phyloP scores from a whole-genome alignment of 1,140 invertebrate species.

The Caenorhabditis tropicalis region DNA sequence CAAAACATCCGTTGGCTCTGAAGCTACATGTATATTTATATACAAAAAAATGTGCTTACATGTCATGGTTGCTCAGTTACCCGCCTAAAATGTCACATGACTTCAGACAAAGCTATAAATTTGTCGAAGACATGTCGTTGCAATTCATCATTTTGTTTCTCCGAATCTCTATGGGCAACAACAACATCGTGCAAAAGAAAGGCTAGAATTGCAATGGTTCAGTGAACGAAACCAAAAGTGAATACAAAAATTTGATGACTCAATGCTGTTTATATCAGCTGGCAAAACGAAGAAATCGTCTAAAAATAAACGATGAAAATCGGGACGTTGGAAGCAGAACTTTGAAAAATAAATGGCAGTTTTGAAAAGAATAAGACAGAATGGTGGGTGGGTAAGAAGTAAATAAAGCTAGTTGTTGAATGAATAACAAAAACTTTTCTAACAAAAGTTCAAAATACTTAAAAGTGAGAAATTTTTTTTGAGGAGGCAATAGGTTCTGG shows the following conservation, averaged over 20 bases:
- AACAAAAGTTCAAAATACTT: too few species aligned
- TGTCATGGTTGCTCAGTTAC: conserved; percentile 30
- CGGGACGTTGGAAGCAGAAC: neutral
- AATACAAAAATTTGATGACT: neutral
- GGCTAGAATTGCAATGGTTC: neutral
- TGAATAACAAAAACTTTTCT: neutral
- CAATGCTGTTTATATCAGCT: neutral
- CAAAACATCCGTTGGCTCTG: neutral
- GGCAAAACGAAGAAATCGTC: neutral
- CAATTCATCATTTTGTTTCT: neutral
- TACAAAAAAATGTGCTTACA: neutral
- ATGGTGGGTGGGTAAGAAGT: neutral
- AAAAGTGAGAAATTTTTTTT: too few species aligned
- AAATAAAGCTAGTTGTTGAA: too few species aligned
- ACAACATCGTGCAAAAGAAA: neutral
- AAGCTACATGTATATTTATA: neutral
- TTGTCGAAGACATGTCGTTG: neutral
- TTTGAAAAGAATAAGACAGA: neutral
- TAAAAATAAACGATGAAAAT: neutral
- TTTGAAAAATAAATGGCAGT: neutral
- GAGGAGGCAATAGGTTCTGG: too few species aligned
- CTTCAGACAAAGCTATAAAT: conserved; percentile 3
- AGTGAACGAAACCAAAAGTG: neutral
- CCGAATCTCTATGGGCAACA: neutral
- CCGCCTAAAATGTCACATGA: neutral